Base-by-base conservation (phyloP, 2,888 invertebrate genomes). In the Tuberolachnus salignus region DNA sequence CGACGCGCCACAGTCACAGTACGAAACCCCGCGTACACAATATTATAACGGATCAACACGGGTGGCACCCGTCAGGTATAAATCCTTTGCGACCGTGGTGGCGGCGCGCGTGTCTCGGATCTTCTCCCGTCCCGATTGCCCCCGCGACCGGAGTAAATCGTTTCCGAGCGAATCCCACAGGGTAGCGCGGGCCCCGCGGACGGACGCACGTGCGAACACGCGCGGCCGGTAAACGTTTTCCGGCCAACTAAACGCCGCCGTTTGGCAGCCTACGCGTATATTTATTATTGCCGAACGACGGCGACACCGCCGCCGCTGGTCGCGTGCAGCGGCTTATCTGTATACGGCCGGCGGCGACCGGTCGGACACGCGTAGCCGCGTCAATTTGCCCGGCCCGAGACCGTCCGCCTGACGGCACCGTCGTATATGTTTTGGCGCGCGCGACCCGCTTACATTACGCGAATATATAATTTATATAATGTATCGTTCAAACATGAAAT, bases 81-180 rank as follows among this genome's bases (percentile, higher is more conserved):
- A 19, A 69, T 69, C 69, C 69, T 42, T 21, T 21, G 69, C 51
- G 34, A 10, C 46, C 46, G 26, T n/a, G 67, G 19, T 13, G 11
- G n/a, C 53, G 57, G 21, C 49, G 51, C 61, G 61, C 4, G 34
- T 34, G 34, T 34, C n/a, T 16, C 34, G 34, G 34, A 9, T n/a
- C 21, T 14, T n/a, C 21, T 14, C 14, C 6, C n/a, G n/a, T 44
- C 16, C 34, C 70, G 21, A n/a, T n/a, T n/a, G 26, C 42, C 9
- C 2, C 9, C 55, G 42, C 49, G 44, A 55, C 66, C 66, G 66
- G 46, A 69, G 78, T 59, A 34, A 78, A 75, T 69, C 67, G 67
- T 78, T 69, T 78, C 59, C 78, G 51, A 67, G 51, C 78, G 78
- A 21, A 78, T 78, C 69, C 67, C 78, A 78, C 78, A 78, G 67